Percentiles rank a stretch among this genome's conserved stretches.
These are phyloP conservation scores for Athalia rosae DNA, from an alignment of 2,888 invertebrate species.

Conservation along the genomic window DNA sequence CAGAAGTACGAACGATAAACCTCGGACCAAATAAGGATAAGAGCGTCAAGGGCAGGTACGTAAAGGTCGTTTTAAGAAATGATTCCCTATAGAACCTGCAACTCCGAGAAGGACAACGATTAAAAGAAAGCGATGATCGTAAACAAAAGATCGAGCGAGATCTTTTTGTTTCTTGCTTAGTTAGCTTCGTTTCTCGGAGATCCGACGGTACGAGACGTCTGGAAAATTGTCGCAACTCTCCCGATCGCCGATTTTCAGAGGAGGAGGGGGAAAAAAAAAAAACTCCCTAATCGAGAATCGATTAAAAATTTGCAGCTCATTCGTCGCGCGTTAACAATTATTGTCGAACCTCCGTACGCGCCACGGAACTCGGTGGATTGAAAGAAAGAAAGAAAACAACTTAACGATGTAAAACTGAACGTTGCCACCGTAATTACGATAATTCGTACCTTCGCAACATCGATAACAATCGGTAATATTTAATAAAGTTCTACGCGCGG, in stretches of 20 bases:
- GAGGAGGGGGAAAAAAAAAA: no score
- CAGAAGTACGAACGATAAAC: conserved; percentile 53
- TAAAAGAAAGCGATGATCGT: neutral
- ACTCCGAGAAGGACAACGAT: neutral
- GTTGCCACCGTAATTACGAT: neutral
- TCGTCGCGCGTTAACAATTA: no score
- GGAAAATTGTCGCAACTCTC: no score
- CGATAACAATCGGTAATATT: neutral
- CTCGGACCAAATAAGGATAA: conserved; percentile 62
- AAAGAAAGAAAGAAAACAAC: neutral
- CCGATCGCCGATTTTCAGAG: no score
- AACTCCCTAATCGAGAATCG: no score
- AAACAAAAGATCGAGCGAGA: neutral
- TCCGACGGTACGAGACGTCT: no score
- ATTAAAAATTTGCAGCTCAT: no score
- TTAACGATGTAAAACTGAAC: neutral
- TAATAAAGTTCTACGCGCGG: neutral
- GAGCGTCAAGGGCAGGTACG: conserved; percentile 53
- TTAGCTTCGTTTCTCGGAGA: no score
- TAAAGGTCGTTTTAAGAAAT: conserved; percentile 66
- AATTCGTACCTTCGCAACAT: neutral
- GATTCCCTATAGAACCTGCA: conserved; percentile 52
- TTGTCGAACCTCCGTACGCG: no score
- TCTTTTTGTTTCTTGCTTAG: no score
- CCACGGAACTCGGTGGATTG: neutral